Evolutionary conservation across 1,140 invertebrate species (phyloP).

Genomic region (Platyura marginata): DNA sequence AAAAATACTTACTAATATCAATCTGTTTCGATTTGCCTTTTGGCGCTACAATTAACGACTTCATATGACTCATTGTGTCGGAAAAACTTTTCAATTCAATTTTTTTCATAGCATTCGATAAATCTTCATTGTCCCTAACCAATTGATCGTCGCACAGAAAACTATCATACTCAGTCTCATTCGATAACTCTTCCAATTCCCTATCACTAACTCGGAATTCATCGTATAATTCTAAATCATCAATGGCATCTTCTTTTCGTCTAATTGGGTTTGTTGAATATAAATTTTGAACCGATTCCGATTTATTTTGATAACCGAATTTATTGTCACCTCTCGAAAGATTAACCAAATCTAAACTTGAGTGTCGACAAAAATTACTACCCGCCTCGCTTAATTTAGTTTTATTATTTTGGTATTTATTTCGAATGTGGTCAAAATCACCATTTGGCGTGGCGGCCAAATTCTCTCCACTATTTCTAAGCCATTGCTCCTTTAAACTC

Average conservation of each 20-base stretch:
- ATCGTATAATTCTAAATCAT: slow-evolving; percentile 1
- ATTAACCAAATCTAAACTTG: too few relatives aligned
- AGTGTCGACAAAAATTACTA: too few relatives aligned
- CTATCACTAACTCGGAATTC: not conserved
- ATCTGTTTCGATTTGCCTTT: slow-evolving; percentile 6
- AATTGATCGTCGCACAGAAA: not conserved
- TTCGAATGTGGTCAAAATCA: too few relatives aligned
- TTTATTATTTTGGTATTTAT: too few relatives aligned
- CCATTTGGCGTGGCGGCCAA: too few relatives aligned
- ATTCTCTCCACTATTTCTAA: slow-evolving; percentile 5
- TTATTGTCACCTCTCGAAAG: not conserved
- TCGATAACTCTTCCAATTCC: slow-evolving; percentile 1
- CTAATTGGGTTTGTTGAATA: too few relatives aligned
- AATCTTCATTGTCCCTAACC: slow-evolving; percentile 7
- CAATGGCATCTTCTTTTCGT: not conserved
- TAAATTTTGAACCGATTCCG: not conserved
- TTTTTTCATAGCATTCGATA: slow-evolving; percentile 15
- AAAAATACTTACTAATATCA: slow-evolving; percentile 7
- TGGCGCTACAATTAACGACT: slow-evolving; percentile 16
- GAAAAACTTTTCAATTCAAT: slow-evolving; percentile 20
- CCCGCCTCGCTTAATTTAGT: too few relatives aligned
- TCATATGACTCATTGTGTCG: slow-evolving; percentile 19
- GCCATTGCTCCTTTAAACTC: slow-evolving; percentile 22
- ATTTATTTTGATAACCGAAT: too few relatives aligned
- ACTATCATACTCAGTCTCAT: slow-evolving; percentile 1